A percentile compares a stretch with the other conserved stretches of the same genome.
phyloP scores from a whole-genome alignment of 2,797 vertebrate species.

The Enoplosus armatus region DNA sequence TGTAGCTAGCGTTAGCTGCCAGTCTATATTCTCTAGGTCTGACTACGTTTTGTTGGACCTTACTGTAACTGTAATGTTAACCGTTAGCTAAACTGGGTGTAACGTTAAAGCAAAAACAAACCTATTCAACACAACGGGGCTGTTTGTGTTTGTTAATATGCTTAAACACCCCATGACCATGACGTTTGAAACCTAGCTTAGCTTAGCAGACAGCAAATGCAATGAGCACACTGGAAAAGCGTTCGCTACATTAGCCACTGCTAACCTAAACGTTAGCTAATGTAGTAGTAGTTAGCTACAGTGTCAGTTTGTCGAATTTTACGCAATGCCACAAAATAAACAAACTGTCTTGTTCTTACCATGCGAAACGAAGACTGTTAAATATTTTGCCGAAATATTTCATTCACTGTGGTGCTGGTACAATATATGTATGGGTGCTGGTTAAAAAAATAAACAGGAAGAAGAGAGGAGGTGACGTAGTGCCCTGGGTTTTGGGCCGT shows the following conservation, averaged over 20 bases:
- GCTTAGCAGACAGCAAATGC: background rate
- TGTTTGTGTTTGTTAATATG: background rate
- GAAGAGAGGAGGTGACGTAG: slow-evolving; percentile 59
- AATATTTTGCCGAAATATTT: background rate
- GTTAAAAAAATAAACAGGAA: slow-evolving; percentile 69
- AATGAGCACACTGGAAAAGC: background rate
- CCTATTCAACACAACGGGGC: too few relatives aligned
- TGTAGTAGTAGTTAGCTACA: too few relatives aligned
- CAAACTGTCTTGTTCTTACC: slow-evolving; percentile 39
- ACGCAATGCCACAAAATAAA: background rate
- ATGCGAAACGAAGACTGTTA: background rate
- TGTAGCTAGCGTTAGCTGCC: background rate
- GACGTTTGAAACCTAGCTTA: slow-evolving; percentile 2
- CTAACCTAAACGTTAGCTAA: background rate
- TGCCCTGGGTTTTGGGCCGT: rapidly evolving
- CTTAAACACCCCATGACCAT: rapidly evolving
- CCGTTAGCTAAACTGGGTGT: background rate
- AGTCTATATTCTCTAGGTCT: background rate
- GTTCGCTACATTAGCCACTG: background rate
- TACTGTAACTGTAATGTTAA: background rate
- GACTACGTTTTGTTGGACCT: background rate
- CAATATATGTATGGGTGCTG: background rate
- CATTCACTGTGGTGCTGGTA: slow-evolving; percentile 16
- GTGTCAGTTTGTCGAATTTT: rapidly evolving
- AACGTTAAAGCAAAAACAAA: background rate